Base-by-base conservation (phyloP, 1,140 invertebrate species). In the Grapholita molesta region DNA sequence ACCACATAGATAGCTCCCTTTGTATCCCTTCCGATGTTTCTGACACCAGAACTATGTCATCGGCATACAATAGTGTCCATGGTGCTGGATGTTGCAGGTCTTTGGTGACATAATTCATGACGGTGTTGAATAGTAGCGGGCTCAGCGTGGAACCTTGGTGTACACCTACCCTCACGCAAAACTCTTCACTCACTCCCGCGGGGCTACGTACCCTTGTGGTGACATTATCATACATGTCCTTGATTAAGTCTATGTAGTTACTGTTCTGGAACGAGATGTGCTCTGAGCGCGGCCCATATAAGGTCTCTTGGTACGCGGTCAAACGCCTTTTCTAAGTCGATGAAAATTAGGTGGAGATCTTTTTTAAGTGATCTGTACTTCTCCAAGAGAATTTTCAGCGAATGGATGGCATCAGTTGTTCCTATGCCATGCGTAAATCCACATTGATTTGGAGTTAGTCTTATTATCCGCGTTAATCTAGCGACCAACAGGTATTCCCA, bases 31-130 rank as follows among this genome's bases (percentile, higher is more conserved):
- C 11, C 24, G 33, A 23, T 3, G 5, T 61, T 9, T 71, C 23
- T 23, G 18, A 11, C 1, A 69, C 57, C 1, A 72, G 68, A n/a
- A 68, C 72, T 9, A 66, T 57, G 42, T 71, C 67, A 32, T 66
- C 70, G 2, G 66, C 69, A 38, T 70, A 73, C 18, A 70, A 24
- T 6, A 70, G 38, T 25, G 15, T 1, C n/a, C 24, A 24, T 6
- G 55, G 28, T 2, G 24, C 23, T 28, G 55, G 24, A n/a, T 11
- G 1, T 4, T 32, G 42, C 1, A 52, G 5, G 7, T 23, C 21
- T 7, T 18, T 5, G 6, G n/a, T 52, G 15, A 52, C 11, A 23
- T 18, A 52, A 6, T 21, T 9, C 42, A 52, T 52, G 15, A 18
- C 15, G 4, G 5, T 0, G 9, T 52, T 21, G 4, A 52, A 52